Percentiles rank a stretch among this genome's conserved stretches.
phyloP scores from a whole-genome alignment of 2,888 invertebrate genomes.

The Subacronicta megacephala region DNA sequence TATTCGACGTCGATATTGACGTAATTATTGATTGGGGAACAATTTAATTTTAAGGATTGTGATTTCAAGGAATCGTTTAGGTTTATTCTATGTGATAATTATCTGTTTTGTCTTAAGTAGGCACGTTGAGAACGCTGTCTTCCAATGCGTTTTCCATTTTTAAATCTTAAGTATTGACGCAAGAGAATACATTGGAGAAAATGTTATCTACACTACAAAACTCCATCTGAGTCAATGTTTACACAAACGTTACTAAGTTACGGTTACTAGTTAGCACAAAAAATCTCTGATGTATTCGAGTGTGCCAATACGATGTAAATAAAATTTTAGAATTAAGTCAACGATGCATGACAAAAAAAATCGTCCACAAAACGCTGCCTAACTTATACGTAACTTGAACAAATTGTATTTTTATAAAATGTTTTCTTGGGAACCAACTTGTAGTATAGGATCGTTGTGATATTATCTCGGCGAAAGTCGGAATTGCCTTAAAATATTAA shows the following conservation, averaged over 20 bases:
- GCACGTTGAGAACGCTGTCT: constrained; percentile 81
- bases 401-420: constrained; percentile 70
- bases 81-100: constrained; percentile 86
- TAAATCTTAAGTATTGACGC: constrained; percentile 45
- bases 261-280: not conserved
- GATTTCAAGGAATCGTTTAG: constrained; percentile 85
- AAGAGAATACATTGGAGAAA: constrained; percentile 29
- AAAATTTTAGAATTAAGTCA: constrained; percentile 71
- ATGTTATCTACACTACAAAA: constrained; percentile 14
- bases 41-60: constrained; percentile 87
- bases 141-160: constrained; percentile 82
- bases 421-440: constrained; percentile 62
- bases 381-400: constrained; percentile 79
- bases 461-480: constrained; percentile 68
- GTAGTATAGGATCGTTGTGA: constrained; percentile 78
- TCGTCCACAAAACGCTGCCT: constrained; percentile 71
- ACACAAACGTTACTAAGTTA: too few relatives aligned
- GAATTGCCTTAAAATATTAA: constrained; percentile 69
- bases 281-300: constrained; percentile 18
- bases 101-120: constrained; percentile 74
- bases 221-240: too few relatives aligned
- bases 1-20: constrained; percentile 78
- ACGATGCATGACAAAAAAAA: constrained; percentile 81
- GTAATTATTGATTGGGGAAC: constrained; percentile 84
- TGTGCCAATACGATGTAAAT: constrained; percentile 69